Base-by-base conservation (phyloP, 2,888 invertebrate species). In the Allophyes oxyacanthae region DNA sequence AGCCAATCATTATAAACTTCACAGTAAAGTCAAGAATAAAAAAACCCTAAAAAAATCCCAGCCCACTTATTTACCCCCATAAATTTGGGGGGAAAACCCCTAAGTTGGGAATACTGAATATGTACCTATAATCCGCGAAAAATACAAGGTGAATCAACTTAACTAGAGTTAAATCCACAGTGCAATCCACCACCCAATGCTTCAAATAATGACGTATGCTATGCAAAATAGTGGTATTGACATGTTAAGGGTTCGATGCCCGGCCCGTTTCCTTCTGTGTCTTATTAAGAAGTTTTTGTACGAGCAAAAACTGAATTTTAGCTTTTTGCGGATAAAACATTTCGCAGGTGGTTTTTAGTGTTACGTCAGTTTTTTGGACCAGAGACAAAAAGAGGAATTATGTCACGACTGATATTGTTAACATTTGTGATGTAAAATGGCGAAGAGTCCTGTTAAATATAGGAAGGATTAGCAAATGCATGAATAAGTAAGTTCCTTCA, bases 221-320 rank as follows among this genome's bases (percentile, higher is more conserved):
- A 91, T 91, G 91, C 89, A 89, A 88, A 89, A 85, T 82, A 84
- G 84, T 70, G 72, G 84, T 91, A 89, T 89, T 92, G 92, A 92
- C 91, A 90, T 88, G 90, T 89, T 83, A 81, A 82, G 72, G 75
- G 92, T 91, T 92, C 92, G 89, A 87, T 90, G 90, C 67, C 90
- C 91, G 82, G 62, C 40, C 58, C 64, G 79, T 79, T 83, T 86
- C 87, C 87, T 87, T 77, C 80, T 81, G 84, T 75, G 84, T 83
- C 84, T 87, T 86, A 78, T 85, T 87, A 82, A 79, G 65, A 63
- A 73, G 81, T 87, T 88, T 84, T 79, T 74, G 70, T 68, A 41
- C 15, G 5, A 44, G 60, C 75, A 79, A 84, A 84, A 86, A 86
- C 75, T 52, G 50, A 46, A 64, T 75, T 72, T 75, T 60, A 57